Evolutionary conservation across 2,888 invertebrate species (phyloP).

Genomic region (Mechanitis messenoides): DNA sequence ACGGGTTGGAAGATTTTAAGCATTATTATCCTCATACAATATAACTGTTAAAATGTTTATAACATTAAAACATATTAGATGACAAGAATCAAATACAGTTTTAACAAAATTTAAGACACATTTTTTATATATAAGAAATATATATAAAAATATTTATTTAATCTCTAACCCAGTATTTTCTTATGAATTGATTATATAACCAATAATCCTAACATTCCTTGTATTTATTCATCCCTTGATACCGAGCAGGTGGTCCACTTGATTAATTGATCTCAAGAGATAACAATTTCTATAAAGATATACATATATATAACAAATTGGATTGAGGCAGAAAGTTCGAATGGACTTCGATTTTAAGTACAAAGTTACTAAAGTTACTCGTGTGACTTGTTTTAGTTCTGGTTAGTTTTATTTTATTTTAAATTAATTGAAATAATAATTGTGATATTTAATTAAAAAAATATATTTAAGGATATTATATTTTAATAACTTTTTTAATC

Average conservation of each 20-base stretch:
- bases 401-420: background rate
- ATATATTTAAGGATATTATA: too few species aligned
- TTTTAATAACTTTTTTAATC: too few species aligned
- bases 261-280: constrained; percentile 61
- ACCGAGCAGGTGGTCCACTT: constrained; percentile 58
- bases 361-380: constrained; percentile 4
- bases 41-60: too few species aligned
- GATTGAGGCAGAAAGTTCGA: constrained; percentile 15
- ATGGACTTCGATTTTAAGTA: constrained; percentile 18
- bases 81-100: too few species aligned
- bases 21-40: background rate
- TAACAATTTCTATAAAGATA: constrained; percentile 21
- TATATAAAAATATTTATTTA: background rate
- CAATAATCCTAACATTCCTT: background rate
- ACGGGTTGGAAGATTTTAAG: background rate
- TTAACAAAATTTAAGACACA: too few species aligned
- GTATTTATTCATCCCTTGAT: constrained; percentile 32
- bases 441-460: too few species aligned
- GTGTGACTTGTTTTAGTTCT: background rate
- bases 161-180: too few species aligned
- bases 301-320: constrained; percentile 17
- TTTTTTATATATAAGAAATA: too few species aligned
- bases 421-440: too few species aligned
- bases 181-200: background rate
- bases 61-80: too few species aligned